Conservation (phyloP, 2,888 invertebrate genomes). For the Melinopterus prodromus region DNA sequence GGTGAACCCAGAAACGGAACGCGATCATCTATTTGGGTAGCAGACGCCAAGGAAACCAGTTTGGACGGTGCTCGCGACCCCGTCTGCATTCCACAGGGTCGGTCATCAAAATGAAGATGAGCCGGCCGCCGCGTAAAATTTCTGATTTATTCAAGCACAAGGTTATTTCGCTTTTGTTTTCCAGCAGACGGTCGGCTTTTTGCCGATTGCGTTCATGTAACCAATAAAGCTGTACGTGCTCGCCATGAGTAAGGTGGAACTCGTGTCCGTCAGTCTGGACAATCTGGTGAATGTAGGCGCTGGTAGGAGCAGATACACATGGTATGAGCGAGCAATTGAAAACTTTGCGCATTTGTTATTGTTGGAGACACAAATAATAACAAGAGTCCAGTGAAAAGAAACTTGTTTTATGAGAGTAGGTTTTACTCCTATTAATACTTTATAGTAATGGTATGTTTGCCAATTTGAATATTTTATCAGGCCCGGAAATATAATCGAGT, state of each 20-base stretch:
- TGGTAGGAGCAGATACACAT: neutral
- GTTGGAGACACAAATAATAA: neutral
- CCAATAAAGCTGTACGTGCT: slow-evolving; percentile 29
- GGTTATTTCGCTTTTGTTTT: neutral
- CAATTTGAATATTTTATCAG: too few relatives aligned
- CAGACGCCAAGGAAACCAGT: slow-evolving; percentile 36
- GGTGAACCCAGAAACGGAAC: neutral
- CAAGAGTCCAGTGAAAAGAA: neutral
- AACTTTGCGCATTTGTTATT: neutral
- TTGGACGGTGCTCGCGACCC: slow-evolving; percentile 31
- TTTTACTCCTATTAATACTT: too few relatives aligned
- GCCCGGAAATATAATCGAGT: too few relatives aligned
- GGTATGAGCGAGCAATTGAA: neutral
- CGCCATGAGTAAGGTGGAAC: slow-evolving; percentile 28
- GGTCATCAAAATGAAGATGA: slow-evolving; percentile 39
- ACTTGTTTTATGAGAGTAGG: too few relatives aligned
- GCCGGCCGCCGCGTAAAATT: slow-evolving; percentile 29
- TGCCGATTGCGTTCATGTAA: neutral
- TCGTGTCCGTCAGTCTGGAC: neutral
- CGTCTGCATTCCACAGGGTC: slow-evolving; percentile 35
- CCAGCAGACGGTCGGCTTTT: neutral
- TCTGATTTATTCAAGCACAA: slow-evolving; percentile 32
- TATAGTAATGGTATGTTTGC: too few relatives aligned
- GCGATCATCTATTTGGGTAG: slow-evolving; percentile 32
- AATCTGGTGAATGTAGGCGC: neutral